A percentile compares a stretch with the other conserved stretches of the same genome.
These are phyloP conservation scores for Hipposideros larvatus DNA, from an alignment of 2,797 vertebrate species.

Conservation along the genomic window DNA sequence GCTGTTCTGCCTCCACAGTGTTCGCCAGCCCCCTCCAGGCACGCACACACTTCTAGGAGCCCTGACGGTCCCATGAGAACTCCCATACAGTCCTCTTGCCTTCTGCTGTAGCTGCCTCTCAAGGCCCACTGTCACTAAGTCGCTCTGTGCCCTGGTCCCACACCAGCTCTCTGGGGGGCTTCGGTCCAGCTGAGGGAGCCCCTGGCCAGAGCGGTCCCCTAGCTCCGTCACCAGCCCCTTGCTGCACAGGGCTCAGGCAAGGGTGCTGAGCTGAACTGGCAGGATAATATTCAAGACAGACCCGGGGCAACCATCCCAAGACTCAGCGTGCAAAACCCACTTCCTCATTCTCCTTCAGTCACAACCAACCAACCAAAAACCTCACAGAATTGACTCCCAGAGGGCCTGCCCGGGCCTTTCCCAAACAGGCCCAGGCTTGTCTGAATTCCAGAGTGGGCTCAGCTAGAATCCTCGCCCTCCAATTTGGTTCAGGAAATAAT, in stretches of 20 bases:
- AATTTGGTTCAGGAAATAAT: not conserved
- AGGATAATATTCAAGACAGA: not conserved
- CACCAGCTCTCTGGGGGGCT: rapidly evolving
- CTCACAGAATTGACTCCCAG: not conserved
- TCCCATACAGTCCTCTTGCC: too few species aligned
- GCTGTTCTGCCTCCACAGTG: too few species aligned
- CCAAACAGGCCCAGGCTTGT: conserved; percentile 49
- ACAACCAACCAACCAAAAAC: not conserved
- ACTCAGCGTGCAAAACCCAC: not conserved
- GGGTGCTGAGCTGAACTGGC: rapidly evolving
- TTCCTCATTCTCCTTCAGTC: not conserved
- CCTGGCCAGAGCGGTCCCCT: not conserved
- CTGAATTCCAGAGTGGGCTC: not conserved
- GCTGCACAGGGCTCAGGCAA: not conserved
- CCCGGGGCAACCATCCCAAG: not conserved
- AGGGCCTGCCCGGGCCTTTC: not conserved
- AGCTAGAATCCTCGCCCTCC: not conserved
- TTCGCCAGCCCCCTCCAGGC: rapidly evolving
- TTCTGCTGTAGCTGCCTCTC: not conserved
- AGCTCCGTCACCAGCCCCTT: rapidly evolving
- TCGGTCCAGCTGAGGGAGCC: rapidly evolving
- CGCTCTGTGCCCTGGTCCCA: not conserved
- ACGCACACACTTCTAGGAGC: rapidly evolving
- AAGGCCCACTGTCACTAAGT: too few species aligned
- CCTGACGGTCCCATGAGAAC: not conserved